Percentiles rank a stretch among this genome's conserved stretches.
Conservation (phyloP, 2,888 invertebrate genomes). For the Formica aserva region DNA sequence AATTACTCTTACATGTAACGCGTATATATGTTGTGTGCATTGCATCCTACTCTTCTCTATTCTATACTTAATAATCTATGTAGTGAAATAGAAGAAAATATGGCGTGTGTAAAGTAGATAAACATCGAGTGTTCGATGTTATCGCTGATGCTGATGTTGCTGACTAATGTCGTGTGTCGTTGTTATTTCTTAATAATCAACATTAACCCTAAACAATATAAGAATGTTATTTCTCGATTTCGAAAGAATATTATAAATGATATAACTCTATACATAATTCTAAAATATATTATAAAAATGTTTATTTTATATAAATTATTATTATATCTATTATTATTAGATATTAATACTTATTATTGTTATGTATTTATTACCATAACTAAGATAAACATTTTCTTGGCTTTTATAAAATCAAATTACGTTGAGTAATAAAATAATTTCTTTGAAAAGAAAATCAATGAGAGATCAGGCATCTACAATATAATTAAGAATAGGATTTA, state of each 20-base stretch:
- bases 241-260: neutral
- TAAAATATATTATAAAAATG: conserved; percentile 1
- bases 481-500: neutral
- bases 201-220: conserved; percentile 59
- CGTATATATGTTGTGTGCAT: conserved; percentile 10
- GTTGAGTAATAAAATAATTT: conserved; percentile 5
- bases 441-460: neutral
- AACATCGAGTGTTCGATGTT: conserved; percentile 74
- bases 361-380: neutral
- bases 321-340: neutral
- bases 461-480: neutral
- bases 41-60: conserved; percentile 47
- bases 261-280: neutral
- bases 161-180: conserved; percentile 85
- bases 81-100: conserved; percentile 54
- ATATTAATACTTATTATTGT: neutral
- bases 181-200: conserved; percentile 84
- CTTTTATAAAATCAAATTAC: neutral
- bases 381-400: neutral
- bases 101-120: conserved; percentile 60
- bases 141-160: conserved; percentile 78
- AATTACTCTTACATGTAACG: conserved; percentile 32
- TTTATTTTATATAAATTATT: neutral
- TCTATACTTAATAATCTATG: conserved; percentile 71
- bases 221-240: conserved; percentile 9